Conservation (phyloP, 1,140 invertebrate genomes). For the Rhopalosiphum maidis region DNA sequence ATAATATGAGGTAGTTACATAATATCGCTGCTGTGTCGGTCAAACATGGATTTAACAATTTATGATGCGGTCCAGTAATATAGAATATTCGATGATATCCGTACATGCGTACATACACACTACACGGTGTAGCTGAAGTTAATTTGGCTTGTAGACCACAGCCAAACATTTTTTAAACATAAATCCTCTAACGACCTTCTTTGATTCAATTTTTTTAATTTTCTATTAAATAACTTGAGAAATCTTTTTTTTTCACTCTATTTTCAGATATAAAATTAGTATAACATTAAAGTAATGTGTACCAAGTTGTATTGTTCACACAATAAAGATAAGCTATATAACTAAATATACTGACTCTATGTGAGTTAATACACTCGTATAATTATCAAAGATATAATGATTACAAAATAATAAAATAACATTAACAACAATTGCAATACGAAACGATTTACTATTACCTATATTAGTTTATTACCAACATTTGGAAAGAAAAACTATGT, state of each 20-base stretch:
- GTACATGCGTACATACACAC: neutral
- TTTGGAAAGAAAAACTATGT: neutral
- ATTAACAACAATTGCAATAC: neutral
- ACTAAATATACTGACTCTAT: no score
- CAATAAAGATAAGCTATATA: no score
- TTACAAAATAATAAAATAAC: neutral
- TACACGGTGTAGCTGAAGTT: neutral
- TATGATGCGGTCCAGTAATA: neutral
- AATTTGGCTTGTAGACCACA: neutral
- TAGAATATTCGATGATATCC: neutral
- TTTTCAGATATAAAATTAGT: neutral
- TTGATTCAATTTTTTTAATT: neutral
- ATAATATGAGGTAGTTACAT: neutral
- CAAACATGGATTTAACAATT: neutral
- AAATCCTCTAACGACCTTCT: neutral
- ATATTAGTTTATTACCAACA: neutral
- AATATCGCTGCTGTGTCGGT: neutral
- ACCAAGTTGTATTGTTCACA: neutral
- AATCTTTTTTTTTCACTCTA: neutral
- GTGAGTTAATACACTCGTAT: neutral
- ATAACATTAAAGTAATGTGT: neutral
- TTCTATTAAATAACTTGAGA: neutral
- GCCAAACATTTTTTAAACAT: neutral
- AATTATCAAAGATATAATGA: neutral
- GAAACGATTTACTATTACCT: neutral